These are phyloP conservation scores for Drosophila watanabei DNA, from an alignment of 1,140 invertebrate species.

Conservation along the genomic window DNA sequence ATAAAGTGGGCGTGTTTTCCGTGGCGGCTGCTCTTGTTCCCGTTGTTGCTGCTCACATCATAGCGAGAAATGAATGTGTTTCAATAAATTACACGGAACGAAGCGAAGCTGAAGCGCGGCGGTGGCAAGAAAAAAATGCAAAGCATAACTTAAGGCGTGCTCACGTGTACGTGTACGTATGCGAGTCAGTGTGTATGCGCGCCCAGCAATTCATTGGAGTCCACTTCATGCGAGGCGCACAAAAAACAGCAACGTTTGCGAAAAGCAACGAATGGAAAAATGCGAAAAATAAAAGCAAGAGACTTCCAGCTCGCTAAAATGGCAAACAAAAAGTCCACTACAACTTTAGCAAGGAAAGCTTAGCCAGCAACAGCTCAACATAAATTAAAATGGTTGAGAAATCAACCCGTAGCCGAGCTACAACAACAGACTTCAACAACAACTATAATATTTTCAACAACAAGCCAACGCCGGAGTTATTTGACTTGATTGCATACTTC, in stretches of 20 bases:
- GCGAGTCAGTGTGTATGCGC: conserved; percentile 24
- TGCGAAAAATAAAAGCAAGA: conserved; percentile 34
- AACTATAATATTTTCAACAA: conserved; percentile 35
- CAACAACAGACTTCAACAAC: conserved; percentile 10
- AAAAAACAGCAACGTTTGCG: conserved; percentile 60
- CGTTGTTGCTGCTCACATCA: conserved; percentile 62
- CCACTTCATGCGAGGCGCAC: conserved; percentile 44
- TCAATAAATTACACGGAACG: conserved; percentile 75
- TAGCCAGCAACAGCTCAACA: conserved; percentile 9
- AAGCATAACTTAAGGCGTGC: conserved; percentile 67
- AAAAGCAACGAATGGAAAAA: conserved; percentile 36
- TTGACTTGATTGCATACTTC: conserved; percentile 81
- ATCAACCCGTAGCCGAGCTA: not conserved
- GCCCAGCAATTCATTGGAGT: conserved; percentile 66
- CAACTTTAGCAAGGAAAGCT: conserved; percentile 14
- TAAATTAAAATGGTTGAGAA: not conserved
- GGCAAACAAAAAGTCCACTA: conserved; percentile 34
- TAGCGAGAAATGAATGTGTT: conserved; percentile 78
- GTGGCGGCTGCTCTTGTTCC: conserved; percentile 15
- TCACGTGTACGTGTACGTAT: conserved; percentile 12
- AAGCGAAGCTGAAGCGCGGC: conserved; percentile 28
- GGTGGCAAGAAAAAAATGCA: conserved; percentile 51
- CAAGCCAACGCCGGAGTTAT: conserved; percentile 47
- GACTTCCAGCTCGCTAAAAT: conserved; percentile 47
- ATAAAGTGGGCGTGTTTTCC: conserved; percentile 72